phyloP scores from a whole-genome alignment of 2,113 vertebrate species.

The Mungos mungo region DNA sequence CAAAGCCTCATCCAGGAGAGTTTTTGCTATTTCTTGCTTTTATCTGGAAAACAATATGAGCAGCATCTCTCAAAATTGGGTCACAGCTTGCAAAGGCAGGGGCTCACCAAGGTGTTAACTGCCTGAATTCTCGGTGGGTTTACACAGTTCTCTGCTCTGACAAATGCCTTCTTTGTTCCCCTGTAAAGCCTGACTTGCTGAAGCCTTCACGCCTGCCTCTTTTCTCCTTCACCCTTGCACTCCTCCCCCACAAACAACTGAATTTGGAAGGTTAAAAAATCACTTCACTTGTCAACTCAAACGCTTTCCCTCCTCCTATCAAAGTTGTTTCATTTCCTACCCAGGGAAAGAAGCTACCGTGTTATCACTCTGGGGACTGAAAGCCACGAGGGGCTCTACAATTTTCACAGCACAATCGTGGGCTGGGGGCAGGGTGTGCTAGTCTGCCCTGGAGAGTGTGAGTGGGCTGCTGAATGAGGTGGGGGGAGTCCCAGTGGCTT shows the following conservation, averaged over 20 bases:
- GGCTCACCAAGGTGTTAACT: slow-evolving; percentile 68
- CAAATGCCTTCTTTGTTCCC: slow-evolving; percentile 76
- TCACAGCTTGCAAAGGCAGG: slow-evolving; percentile 61
- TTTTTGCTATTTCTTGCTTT: slow-evolving; percentile 43
- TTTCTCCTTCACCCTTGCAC: background rate
- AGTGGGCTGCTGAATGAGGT: background rate
- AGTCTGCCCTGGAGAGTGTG: background rate
- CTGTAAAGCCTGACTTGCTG: slow-evolving; percentile 55
- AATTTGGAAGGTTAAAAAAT: slow-evolving; percentile 55
- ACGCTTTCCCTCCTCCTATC: background rate
- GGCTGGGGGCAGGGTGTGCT: background rate
- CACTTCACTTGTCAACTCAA: slow-evolving; percentile 47
- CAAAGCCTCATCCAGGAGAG: slow-evolving; percentile 58
- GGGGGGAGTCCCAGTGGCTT: background rate
- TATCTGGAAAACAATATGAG: slow-evolving; percentile 57
- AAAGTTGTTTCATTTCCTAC: background rate
- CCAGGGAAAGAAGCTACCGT: background rate
- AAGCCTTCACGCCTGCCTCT: slow-evolving; percentile 6
- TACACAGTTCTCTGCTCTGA: slow-evolving; percentile 41
- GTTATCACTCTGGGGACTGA: background rate
- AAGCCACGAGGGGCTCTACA: background rate
- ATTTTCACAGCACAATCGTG: background rate
- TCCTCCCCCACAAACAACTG: slow-evolving; percentile 18
- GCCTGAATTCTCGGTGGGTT: slow-evolving; percentile 15
- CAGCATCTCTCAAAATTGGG: slow-evolving; percentile 68